Conservation (phyloP, 2,797 vertebrate species). For the Anomalospiza imberbis region DNA sequence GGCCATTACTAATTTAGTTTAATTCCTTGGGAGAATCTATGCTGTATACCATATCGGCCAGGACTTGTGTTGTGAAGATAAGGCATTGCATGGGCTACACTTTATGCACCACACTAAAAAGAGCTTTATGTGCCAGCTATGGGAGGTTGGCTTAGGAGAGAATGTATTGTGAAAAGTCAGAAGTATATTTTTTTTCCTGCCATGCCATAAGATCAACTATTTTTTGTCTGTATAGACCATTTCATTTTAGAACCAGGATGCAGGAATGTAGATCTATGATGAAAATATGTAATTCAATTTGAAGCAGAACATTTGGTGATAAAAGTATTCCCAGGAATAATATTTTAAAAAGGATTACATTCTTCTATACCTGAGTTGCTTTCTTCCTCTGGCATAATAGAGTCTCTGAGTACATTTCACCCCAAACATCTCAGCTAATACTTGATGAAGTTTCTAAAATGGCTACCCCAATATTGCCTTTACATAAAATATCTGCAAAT, state of each 20-base stretch:
- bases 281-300: slow-evolving; percentile 66
- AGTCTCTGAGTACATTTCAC: slow-evolving; percentile 10
- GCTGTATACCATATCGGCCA: not conserved
- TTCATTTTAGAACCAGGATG: slow-evolving; percentile 46
- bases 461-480: slow-evolving; percentile 17
- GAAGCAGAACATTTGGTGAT: slow-evolving; percentile 57
- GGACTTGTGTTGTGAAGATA: not conserved
- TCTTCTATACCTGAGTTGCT: slow-evolving; percentile 38
- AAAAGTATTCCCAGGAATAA: slow-evolving; percentile 70
- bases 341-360: slow-evolving; percentile 68
- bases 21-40: not conserved
- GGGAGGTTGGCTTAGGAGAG: not conserved
- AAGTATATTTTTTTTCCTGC: slow-evolving; percentile 22
- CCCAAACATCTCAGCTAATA: slow-evolving; percentile 34
- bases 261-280: slow-evolving; percentile 47
- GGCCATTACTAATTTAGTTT: not conserved
- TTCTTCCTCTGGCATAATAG: slow-evolving; percentile 61
- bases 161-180: slow-evolving; percentile 26
- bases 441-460: slow-evolving; percentile 48
- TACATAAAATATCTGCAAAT: slow-evolving; percentile 14
- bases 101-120: not conserved
- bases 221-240: slow-evolving; percentile 36
- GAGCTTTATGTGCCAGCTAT: not conserved
- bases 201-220: not conserved
- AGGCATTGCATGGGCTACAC: not conserved